These are phyloP conservation scores for Phyllostomus discolor DNA, from an alignment of 2,113 vertebrate genomes.

Conservation along the genomic window DNA sequence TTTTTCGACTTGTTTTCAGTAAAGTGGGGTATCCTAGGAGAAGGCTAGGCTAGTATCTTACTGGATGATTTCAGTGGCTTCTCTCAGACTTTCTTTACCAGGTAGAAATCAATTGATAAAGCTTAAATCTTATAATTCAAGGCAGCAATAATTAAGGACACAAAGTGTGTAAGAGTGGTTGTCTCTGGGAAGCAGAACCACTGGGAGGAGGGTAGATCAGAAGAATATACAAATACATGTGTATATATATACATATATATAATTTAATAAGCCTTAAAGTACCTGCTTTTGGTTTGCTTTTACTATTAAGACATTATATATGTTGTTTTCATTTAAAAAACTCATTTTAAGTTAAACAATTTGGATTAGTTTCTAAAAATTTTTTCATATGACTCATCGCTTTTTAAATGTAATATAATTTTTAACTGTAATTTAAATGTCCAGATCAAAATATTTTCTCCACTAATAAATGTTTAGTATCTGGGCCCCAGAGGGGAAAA, in stretches of 20 bases:
- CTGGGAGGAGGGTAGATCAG: accelerated
- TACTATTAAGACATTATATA: neutral
- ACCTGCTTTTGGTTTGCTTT: neutral
- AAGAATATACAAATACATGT: neutral
- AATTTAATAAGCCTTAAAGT: neutral
- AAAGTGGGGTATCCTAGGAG: accelerated
- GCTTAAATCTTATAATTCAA: neutral
- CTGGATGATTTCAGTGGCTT: too few relatives aligned
- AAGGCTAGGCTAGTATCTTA: neutral
- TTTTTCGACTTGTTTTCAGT: neutral
- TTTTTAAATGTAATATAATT: neutral
- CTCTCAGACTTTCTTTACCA: neutral
- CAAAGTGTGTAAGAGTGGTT: neutral
- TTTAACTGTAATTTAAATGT: neutral
- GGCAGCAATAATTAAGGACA: neutral
- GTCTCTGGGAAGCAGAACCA: accelerated
- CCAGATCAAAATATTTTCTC: neutral
- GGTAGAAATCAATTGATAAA: neutral
- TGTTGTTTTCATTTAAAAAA: neutral
- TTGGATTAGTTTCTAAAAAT: neutral
- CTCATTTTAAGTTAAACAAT: neutral
- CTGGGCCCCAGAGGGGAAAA: neutral
- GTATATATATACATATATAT: neutral
- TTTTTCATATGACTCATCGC: neutral
- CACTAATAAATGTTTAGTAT: neutral